These are phyloP conservation scores for Corythaixoides concolor DNA, from an alignment of 2,113 vertebrate genomes.

Conservation along the genomic window DNA sequence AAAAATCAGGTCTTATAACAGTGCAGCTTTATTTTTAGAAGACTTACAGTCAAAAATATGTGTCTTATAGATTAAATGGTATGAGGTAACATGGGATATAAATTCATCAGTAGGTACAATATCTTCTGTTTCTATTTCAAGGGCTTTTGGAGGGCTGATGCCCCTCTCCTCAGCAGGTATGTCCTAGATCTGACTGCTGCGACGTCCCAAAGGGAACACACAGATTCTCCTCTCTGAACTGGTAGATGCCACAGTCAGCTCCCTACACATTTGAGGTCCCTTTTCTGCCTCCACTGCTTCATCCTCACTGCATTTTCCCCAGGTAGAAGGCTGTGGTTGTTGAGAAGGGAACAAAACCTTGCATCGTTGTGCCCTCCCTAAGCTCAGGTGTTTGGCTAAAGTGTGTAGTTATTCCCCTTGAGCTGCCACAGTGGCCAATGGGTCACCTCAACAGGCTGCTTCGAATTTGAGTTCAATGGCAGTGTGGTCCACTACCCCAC, in stretches of 20 bases:
- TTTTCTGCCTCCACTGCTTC: not conserved
- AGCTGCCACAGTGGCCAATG: not conserved
- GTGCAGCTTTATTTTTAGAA: not conserved
- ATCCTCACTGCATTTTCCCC: not conserved
- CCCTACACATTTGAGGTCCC: not conserved
- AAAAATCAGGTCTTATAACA: not conserved
- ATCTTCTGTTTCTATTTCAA: not conserved
- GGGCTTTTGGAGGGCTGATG: not conserved
- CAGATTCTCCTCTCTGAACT: not conserved
- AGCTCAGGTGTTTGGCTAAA: not conserved
- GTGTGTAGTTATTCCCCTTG: not conserved
- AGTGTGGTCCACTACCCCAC: not conserved
- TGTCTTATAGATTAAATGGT: not conserved
- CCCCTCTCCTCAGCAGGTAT: not conserved
- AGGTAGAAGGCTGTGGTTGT: not conserved
- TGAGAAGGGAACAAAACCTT: not conserved
- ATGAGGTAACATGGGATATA: not conserved
- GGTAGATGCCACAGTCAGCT: not conserved
- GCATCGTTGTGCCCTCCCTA: not conserved
- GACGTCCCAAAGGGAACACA: accelerated
- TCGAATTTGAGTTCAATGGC: not conserved
- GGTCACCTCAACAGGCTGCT: not conserved
- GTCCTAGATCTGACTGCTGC: not conserved
- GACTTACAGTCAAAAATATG: not conserved
- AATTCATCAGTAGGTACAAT: not conserved